phyloP scores from a whole-genome alignment of 2,797 vertebrate species.

The Crax fasciolata region DNA sequence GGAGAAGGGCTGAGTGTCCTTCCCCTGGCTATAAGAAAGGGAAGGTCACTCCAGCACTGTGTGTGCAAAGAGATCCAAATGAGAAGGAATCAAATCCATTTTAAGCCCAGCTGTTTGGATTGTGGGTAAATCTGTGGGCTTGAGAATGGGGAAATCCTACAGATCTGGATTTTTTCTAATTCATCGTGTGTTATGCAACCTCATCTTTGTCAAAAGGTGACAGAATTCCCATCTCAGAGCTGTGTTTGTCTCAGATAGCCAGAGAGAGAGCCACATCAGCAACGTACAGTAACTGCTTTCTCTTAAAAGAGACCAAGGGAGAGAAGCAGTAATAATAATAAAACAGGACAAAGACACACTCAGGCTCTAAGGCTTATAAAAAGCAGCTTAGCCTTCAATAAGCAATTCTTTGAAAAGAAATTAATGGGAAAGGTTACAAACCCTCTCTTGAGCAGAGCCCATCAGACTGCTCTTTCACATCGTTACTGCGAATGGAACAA shows the following conservation, averaged over 20 bases:
- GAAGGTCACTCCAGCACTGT: not conserved
- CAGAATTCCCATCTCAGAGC: not conserved
- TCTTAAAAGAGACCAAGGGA: not conserved
- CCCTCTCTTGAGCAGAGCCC: not conserved
- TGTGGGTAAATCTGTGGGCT: not conserved
- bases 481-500: slow-evolving; percentile 28
- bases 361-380: slow-evolving; percentile 54
- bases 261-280: not conserved
- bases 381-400: slow-evolving; percentile 64
- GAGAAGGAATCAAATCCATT: not conserved
- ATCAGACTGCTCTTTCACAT: slow-evolving; percentile 63
- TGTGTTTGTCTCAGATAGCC: not conserved
- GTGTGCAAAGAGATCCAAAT: not conserved
- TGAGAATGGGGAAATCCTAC: not conserved
- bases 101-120: not conserved
- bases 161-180: not conserved
- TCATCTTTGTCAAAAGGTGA: not conserved
- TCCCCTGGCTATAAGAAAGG: not conserved
- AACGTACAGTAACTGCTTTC: not conserved
- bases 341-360: slow-evolving; percentile 42
- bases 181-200: not conserved
- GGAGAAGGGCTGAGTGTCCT: not conserved
- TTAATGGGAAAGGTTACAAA: slow-evolving; percentile 74
- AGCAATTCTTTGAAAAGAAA: slow-evolving; percentile 68
- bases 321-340: slow-evolving; percentile 33